Conservation (phyloP, 2,888 invertebrate genomes). For the Drosophila ezoana region DNA sequence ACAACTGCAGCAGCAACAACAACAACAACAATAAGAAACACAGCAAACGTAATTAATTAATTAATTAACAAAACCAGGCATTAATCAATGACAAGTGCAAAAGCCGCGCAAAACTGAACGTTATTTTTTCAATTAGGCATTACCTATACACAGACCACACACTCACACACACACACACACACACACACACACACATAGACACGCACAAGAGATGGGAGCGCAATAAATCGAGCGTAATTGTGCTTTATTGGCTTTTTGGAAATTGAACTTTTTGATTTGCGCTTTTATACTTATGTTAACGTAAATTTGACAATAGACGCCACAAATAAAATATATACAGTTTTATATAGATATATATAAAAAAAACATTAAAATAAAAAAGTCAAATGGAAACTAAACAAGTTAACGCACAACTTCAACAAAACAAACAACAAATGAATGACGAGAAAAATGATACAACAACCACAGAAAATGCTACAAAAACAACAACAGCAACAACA, state of each 20-base stretch:
- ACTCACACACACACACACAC: slow-evolving; percentile 3
- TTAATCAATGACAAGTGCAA: slow-evolving; percentile 68
- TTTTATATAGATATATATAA: slow-evolving; percentile 12
- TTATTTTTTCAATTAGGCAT: slow-evolving; percentile 41
- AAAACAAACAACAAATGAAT: slow-evolving; percentile 14
- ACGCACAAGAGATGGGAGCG: slow-evolving; percentile 9
- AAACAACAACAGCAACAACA: slow-evolving; percentile 18
- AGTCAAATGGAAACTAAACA: slow-evolving; percentile 11
- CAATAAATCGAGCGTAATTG: slow-evolving; percentile 8
- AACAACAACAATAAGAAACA: slow-evolving; percentile 17
- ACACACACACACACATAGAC: slow-evolving; percentile 4
- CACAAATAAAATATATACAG: slow-evolving; percentile 10
- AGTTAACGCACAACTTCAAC: slow-evolving; percentile 14
- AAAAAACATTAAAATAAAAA: not conserved
- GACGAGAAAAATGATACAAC: not conserved
- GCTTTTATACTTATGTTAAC: slow-evolving; percentile 30
- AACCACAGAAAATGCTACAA: slow-evolving; percentile 11
- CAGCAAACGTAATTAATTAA: slow-evolving; percentile 47
- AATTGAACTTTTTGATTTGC: slow-evolving; percentile 28
- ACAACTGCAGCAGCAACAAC: slow-evolving; percentile 6
- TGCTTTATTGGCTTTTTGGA: slow-evolving; percentile 19
- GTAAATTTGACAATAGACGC: slow-evolving; percentile 45
- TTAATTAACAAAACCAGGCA: slow-evolving; percentile 44
- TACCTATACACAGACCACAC: not conserved
- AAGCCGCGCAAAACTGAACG: slow-evolving; percentile 57